Evolutionary conservation across 2,888 invertebrate genomes (phyloP).

Genomic region (Bombylius major): DNA sequence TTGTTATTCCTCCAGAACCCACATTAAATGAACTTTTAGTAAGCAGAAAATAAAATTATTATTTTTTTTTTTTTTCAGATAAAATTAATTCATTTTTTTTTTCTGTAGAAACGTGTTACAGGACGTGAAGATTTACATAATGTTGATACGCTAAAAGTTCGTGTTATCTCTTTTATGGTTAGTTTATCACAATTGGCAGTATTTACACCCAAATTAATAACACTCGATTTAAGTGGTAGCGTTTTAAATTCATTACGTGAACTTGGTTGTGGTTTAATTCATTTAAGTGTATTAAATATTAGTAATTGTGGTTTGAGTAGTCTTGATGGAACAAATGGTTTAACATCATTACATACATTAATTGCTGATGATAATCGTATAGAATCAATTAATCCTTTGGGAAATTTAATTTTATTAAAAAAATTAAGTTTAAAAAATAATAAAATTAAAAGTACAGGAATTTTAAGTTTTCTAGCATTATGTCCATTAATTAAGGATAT

Average conservation of each 20-base stretch:
- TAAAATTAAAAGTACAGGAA: conserved; percentile 28
- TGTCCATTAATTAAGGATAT: conserved; percentile 42
- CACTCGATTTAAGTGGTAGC: conserved; percentile 53
- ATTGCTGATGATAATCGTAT: conserved; percentile 51
- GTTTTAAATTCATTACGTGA: conserved; percentile 53
- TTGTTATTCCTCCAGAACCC: conserved; percentile 44
- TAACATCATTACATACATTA: conserved; percentile 47
- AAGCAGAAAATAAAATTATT: conserved; percentile 16
- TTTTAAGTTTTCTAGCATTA: conserved; percentile 30
- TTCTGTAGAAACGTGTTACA: conserved; percentile 23
- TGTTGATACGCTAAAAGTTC: conserved; percentile 46
- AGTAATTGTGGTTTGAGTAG: conserved; percentile 51
- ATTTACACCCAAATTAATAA: conserved; percentile 47
- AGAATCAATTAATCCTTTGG: conserved; percentile 47
- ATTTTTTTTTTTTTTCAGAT: neutral
- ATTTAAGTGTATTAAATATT: conserved; percentile 40
- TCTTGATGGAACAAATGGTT: conserved; percentile 54
- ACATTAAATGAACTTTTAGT: conserved; percentile 48
- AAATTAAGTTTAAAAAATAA: conserved; percentile 36
- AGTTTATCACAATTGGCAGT: conserved; percentile 50
- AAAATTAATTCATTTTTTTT: neutral
- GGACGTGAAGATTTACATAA: conserved; percentile 37
- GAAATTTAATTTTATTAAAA: conserved; percentile 40
- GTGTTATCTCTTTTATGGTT: conserved; percentile 51
- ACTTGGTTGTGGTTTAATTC: conserved; percentile 50